Conservation (phyloP, 2,113 vertebrate species). For the Catharus bicknelli region DNA sequence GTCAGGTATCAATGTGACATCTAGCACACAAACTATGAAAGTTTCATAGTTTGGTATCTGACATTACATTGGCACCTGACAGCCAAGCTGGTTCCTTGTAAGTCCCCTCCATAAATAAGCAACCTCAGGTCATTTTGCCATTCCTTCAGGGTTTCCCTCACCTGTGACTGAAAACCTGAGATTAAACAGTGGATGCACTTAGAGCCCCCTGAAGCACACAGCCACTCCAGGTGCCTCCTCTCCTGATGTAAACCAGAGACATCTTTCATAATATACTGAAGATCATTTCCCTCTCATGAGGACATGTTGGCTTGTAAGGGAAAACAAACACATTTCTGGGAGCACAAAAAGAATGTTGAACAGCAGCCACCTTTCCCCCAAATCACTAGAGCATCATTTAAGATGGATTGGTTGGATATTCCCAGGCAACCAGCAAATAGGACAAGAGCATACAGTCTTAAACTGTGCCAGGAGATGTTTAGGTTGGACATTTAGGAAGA, state of each 20-base stretch:
- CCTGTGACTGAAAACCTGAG: background rate
- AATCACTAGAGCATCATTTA: background rate
- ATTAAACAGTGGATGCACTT: background rate
- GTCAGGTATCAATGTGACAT: background rate
- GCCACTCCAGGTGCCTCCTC: background rate
- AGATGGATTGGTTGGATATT: background rate
- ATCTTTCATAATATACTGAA: background rate
- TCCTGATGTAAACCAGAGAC: background rate
- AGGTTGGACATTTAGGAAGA: background rate
- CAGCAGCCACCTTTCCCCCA: background rate
- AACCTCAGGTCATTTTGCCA: background rate
- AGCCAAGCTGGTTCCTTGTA: background rate
- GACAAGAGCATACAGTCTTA: background rate
- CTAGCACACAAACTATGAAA: background rate
- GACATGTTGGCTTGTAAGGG: background rate
- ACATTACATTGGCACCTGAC: background rate
- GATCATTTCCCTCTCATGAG: background rate
- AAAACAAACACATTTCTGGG: background rate
- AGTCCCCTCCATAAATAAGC: background rate
- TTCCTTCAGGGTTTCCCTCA: background rate
- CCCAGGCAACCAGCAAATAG: background rate
- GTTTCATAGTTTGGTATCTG: background rate
- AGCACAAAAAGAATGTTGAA: background rate
- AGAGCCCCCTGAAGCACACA: background rate
- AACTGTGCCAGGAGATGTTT: accelerated